Conservation (phyloP, 1,140 invertebrate genomes). For the Drosophila nigrodunni region DNA sequence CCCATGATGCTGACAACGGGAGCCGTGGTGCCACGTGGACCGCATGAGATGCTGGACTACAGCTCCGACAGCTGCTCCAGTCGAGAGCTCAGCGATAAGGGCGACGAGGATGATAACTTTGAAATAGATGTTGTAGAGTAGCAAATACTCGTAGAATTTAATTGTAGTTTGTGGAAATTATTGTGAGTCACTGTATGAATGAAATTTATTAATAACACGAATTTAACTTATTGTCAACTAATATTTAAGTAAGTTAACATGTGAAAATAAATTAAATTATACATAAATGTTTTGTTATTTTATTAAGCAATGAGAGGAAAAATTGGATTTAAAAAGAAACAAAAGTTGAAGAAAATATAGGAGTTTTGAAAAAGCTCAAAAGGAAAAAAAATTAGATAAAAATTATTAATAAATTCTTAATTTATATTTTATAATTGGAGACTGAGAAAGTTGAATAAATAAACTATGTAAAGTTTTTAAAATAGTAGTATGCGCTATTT, state of each 20-base stretch:
- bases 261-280: not conserved
- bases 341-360: too few relatives aligned
- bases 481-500: too few relatives aligned
- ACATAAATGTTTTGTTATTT: conserved; percentile 13
- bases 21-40: not conserved
- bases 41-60: conserved; percentile 51
- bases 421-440: too few relatives aligned
- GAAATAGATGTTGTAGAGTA: conserved; percentile 85
- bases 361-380: too few relatives aligned
- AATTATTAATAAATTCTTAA: too few relatives aligned
- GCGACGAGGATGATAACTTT: conserved; percentile 80
- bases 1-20: conserved; percentile 1
- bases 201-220: conserved; percentile 30
- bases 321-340: too few relatives aligned
- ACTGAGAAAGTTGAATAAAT: too few relatives aligned
- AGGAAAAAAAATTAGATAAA: too few relatives aligned
- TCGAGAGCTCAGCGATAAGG: conserved; percentile 53
- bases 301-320: too few relatives aligned
- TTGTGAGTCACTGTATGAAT: conserved; percentile 18
- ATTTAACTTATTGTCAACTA: conserved; percentile 59
- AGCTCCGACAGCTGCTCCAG: conserved; percentile 68
- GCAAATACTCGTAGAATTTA: conserved; percentile 1
- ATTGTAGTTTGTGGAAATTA: not conserved
- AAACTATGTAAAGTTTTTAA: too few relatives aligned
- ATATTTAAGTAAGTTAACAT: conserved; percentile 14